These are phyloP conservation scores for Pangasius larnaudii DNA, from an alignment of 2,797 vertebrate genomes.

Conservation along the genomic window DNA sequence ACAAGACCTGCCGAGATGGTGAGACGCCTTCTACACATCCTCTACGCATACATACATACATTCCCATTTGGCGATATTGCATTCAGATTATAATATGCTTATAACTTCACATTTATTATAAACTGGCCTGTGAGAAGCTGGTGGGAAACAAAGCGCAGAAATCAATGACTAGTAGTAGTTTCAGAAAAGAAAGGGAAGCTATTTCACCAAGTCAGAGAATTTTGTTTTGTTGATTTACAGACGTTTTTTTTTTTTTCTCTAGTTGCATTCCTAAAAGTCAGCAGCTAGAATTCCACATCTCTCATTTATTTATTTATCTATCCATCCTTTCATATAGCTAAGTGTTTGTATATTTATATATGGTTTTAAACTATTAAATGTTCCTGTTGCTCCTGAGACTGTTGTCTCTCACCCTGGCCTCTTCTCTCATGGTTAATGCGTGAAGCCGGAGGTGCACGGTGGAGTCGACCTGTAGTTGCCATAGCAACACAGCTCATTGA, in stretches of 20 bases:
- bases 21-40: conserved; percentile 60
- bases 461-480: conserved; percentile 74
- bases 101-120: background rate
- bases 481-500: conserved; percentile 65
- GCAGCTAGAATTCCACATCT: background rate
- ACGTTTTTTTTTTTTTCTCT: background rate
- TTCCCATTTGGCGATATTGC: background rate
- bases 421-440: background rate
- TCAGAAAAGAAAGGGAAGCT: too few relatives aligned
- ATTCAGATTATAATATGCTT: background rate
- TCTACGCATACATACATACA: background rate
- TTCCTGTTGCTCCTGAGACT: background rate
- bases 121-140: background rate
- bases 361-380: background rate
- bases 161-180: too few relatives aligned
- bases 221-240: background rate
- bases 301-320: too few relatives aligned
- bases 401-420: background rate
- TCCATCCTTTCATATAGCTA: background rate
- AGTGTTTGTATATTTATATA: background rate
- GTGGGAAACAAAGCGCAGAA: background rate
- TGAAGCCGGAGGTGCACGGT: conserved; percentile 67
- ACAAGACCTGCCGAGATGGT: conserved; percentile 91
- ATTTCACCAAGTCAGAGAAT: too few relatives aligned
- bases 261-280: too few relatives aligned